Conservation (phyloP, 1,140 invertebrate species). For the Polyergus mexicanus region DNA sequence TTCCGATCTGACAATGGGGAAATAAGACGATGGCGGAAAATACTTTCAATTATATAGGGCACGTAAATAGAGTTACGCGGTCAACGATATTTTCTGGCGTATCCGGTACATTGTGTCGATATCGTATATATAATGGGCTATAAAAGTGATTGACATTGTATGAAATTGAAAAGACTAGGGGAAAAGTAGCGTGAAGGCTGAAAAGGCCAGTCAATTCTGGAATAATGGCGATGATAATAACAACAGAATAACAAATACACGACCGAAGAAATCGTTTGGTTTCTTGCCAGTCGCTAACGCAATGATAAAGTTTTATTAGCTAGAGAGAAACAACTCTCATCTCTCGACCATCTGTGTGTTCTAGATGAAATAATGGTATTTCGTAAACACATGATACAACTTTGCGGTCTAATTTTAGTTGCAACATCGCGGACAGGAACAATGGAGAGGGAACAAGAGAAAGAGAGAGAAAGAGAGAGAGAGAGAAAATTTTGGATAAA, state of each 20-base stretch:
- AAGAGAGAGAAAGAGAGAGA: not conserved
- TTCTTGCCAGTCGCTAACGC: slow-evolving; percentile 21
- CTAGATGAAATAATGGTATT: slow-evolving; percentile 24
- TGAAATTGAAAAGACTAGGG: no score
- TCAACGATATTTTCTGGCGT: slow-evolving; percentile 7
- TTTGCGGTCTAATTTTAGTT: slow-evolving; percentile 23
- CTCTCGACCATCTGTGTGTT: not conserved
- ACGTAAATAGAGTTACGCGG: not conserved
- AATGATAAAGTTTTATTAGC: slow-evolving; percentile 42
- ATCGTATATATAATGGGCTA: not conserved
- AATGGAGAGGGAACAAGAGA: no score
- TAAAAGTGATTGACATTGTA: not conserved
- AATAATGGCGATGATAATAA: slow-evolving; percentile 35
- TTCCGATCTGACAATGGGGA: not conserved
- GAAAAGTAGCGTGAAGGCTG: not conserved
- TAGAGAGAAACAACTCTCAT: slow-evolving; percentile 10
- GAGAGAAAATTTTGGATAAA: not conserved
- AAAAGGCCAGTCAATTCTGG: not conserved
- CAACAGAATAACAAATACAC: slow-evolving; percentile 36
- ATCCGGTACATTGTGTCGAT: not conserved
- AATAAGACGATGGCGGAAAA: not conserved
- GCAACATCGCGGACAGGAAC: not conserved
- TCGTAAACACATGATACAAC: slow-evolving; percentile 14
- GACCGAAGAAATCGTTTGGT: not conserved
- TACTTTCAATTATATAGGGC: not conserved